phyloP scores from a whole-genome alignment of 2,888 invertebrate species.

The Callyntrura sp. region DNA sequence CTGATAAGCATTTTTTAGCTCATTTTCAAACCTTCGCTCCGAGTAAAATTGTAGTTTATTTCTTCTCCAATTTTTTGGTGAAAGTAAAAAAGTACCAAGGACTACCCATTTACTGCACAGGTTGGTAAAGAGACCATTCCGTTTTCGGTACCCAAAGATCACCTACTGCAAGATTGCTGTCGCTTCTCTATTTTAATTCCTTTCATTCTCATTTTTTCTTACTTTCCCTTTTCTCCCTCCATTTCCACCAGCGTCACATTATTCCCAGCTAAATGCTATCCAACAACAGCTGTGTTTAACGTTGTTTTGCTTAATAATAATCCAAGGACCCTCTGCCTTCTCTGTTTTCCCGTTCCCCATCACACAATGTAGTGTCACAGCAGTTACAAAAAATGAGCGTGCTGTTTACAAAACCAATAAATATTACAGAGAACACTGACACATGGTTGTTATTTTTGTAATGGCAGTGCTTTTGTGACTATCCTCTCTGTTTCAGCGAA shows the following conservation, averaged over 20 bases:
- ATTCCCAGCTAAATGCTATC: neutral
- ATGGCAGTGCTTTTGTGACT: neutral
- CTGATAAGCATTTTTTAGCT: constrained; percentile 14
- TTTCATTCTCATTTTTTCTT: too few relatives aligned
- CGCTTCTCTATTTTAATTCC: too few relatives aligned
- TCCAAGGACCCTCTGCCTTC: neutral
- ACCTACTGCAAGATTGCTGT: too few relatives aligned
- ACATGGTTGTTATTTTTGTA: neutral
- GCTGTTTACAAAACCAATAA: constrained; percentile 38
- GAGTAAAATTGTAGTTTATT: too few relatives aligned
- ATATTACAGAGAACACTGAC: constrained; percentile 13
- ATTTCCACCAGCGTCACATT: neutral
- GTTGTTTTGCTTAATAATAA: neutral
- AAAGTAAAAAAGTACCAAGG: too few relatives aligned
- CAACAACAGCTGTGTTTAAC: constrained; percentile 15
- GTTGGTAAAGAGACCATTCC: too few relatives aligned
- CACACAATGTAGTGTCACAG: neutral
- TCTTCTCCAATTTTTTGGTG: too few relatives aligned
- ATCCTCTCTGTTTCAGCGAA: neutral
- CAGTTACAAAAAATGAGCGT: neutral
- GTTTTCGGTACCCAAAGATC: too few relatives aligned
- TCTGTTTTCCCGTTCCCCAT: neutral
- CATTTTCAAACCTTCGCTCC: too few relatives aligned
- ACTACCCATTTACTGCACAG: too few relatives aligned
- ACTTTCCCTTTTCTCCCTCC: neutral